Percentiles rank a stretch among this genome's conserved stretches.
Conservation (phyloP, 2,888 invertebrate species). For the Molorchus minor region DNA sequence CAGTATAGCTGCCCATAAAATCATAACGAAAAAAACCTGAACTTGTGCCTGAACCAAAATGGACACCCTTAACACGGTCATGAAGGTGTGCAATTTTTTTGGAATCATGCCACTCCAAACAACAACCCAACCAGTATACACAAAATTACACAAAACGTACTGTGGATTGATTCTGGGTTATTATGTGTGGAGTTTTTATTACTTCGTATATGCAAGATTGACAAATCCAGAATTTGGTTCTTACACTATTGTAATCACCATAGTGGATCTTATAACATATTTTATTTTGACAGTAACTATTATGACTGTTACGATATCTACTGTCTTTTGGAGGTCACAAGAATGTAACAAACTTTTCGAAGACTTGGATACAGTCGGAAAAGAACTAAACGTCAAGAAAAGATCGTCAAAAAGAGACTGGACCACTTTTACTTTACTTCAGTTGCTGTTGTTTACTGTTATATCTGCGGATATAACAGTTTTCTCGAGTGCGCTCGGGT, state of each 20-base stretch:
- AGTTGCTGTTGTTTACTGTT: neutral
- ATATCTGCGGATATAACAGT: neutral
- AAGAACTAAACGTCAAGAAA: neutral
- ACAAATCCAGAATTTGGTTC: neutral
- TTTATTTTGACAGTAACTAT: neutral
- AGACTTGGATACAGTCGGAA: neutral
- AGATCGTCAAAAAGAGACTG: neutral
- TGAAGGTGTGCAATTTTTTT: neutral
- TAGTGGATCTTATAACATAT: neutral
- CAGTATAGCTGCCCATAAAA: too few relatives aligned
- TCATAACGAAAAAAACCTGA: too few relatives aligned
- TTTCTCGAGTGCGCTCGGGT: neutral
- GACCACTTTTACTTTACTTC: conserved; percentile 1
- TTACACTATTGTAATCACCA: neutral
- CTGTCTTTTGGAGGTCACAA: neutral
- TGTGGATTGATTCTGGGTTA: neutral
- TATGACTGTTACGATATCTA: neutral
- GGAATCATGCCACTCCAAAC: neutral
- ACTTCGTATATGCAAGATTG: neutral
- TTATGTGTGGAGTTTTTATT: neutral
- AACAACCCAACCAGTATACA: neutral
- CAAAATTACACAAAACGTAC: neutral
- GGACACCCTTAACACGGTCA: too few relatives aligned
- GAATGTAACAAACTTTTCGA: neutral
- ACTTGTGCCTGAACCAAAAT: too few relatives aligned